Base-by-base conservation (phyloP, 2,113 vertebrate genomes). In the Cyanoramphus novaezelandiae region DNA sequence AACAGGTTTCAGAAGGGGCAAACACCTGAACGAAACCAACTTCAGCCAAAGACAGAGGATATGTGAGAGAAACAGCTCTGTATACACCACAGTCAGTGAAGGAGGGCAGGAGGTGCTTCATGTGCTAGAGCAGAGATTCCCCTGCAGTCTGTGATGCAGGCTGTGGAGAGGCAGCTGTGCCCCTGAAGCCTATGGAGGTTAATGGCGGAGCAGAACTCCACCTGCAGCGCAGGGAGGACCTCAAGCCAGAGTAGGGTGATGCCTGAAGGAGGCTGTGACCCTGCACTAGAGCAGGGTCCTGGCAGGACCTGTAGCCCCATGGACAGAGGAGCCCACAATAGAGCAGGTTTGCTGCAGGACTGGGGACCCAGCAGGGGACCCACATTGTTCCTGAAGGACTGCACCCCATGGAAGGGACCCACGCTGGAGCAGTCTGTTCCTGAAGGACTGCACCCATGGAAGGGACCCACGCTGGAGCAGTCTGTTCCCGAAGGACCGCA, bases 141-240 rank as follows among this genome's bases (percentile, higher is more conserved):
- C 8, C n/a, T 25, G 47, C 11, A 82, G 28, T 1, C 60, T 7
- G 7, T 16, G 16, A 3, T n/a, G 57, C 62, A 9, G 6, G 12
- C 7, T 1, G 5, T 0, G 2, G 24, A 13, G 14, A 15, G 17
- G 5, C 37, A 59, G 27, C 33, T 23, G 11, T 24, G 31, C 14
- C 11, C 20, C 3, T 70, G 20, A 16, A 53, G 15, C 25, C 31
- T 2, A 2, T 1, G 8, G 44, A 59, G 33, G 33, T 23, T n/a
- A 59, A 59, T n/a, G 55, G 20, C 21, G 9, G 57, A 24, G 33
- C 13, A 29, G 25, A 35, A 15, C 55, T 57, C 55, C 12, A 18
- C n/a, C 18, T 7, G 46, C 46, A 28, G n/a, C 24, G 46, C 8
- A 9, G 18, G 67, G 15, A 60, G n/a, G 33, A 35, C 57, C 21